Percentiles rank a stretch among this genome's conserved stretches.
Evolutionary conservation across 2,888 invertebrate genomes (phyloP).

Genomic region (Willowsia nigromaculata): DNA sequence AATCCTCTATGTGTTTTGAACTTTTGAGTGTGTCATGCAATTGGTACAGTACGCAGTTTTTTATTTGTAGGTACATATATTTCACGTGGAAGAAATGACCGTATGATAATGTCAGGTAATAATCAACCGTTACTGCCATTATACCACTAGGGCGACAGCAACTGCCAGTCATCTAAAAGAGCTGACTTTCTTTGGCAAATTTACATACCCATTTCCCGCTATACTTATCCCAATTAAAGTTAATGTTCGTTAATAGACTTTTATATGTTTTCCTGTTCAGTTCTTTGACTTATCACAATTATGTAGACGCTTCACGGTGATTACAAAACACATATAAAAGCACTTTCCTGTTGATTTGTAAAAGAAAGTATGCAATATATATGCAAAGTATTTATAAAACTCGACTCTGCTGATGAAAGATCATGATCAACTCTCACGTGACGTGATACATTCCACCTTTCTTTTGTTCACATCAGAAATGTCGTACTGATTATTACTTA

Average conservation of each 20-base stretch:
- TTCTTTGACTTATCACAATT: constrained; percentile 42
- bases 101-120: constrained; percentile 31
- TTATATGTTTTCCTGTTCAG: constrained; percentile 10
- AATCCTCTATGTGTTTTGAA: too few relatives aligned
- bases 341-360: neutral
- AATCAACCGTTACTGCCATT: constrained; percentile 10
- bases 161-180: neutral
- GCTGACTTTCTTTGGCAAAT: neutral
- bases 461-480: neutral
- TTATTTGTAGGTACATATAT: neutral
- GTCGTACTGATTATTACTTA: constrained; percentile 28
- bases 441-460: neutral
- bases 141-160: neutral
- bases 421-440: constrained; percentile 12
- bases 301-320: neutral
- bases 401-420: neutral
- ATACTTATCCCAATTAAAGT: neutral
- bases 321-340: neutral
- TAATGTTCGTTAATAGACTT: neutral
- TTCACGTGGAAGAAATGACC: neutral
- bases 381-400: neutral
- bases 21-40: neutral
- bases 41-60: neutral
- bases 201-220: neutral
- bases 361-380: neutral